Conservation (phyloP, 2,797 vertebrate genomes). For the Crax fasciolata region DNA sequence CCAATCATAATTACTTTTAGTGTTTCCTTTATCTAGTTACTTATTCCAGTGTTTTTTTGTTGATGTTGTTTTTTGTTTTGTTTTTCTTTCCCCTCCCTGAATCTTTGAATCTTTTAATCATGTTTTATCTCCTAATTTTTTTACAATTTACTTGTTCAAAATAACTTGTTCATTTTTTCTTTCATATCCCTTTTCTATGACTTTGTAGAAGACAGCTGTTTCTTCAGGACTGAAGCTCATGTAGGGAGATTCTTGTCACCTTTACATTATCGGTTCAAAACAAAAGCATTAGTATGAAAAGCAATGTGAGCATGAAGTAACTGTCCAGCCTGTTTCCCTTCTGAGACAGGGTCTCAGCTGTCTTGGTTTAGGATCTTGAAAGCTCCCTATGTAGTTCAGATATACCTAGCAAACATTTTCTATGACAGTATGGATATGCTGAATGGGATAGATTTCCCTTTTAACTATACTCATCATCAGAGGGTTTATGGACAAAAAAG, state of each 20-base stretch:
- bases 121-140: not conserved
- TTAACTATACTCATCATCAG: not conserved
- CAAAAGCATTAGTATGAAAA: not conserved
- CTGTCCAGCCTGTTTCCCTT: not conserved
- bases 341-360: not conserved
- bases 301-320: not conserved
- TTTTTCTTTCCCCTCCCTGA: not conserved
- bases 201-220: not conserved
- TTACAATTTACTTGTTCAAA: not conserved
- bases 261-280: not conserved
- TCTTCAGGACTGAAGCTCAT: not conserved
- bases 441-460: conserved; percentile 2
- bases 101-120: not conserved
- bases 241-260: not conserved
- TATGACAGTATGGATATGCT: not conserved
- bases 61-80: not conserved
- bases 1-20: not conserved
- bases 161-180: not conserved
- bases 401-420: not conserved
- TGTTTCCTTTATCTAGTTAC: not conserved
- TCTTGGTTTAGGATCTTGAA: not conserved
- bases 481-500: conserved; percentile 35
- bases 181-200: not conserved
- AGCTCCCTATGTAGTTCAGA: not conserved
- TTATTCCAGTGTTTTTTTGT: not conserved